These are phyloP conservation scores for Alosa sapidissima DNA, from an alignment of 2,797 vertebrate species.

Conservation along the genomic window DNA sequence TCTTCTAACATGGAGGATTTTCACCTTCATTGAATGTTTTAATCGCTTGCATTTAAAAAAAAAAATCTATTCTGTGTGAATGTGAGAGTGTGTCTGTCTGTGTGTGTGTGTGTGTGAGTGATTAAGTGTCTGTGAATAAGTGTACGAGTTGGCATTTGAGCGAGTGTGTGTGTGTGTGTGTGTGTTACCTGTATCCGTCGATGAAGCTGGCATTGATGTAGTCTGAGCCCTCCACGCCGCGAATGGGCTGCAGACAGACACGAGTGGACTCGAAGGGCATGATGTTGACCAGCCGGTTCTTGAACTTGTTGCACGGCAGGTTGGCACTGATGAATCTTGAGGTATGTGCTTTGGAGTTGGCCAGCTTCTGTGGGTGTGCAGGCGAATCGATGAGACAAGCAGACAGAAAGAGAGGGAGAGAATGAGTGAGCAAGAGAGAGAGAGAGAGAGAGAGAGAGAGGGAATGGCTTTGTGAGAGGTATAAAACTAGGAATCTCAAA, in stretches of 20 bases:
- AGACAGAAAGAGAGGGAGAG: background rate
- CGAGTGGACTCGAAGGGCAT: conserved; percentile 94
- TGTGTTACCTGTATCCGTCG: conserved; percentile 88
- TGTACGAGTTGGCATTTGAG: background rate
- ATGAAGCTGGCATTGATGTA: conserved; percentile 98
- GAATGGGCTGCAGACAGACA: conserved; percentile 92
- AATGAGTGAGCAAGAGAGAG: background rate
- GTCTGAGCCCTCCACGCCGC: conserved; percentile 93
- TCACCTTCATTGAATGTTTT: no score
- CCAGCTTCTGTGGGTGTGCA: conserved; percentile 74
- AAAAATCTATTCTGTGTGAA: background rate
- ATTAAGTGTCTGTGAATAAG: background rate
- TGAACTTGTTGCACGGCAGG: conserved; percentile 96
- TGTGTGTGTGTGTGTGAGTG: background rate
- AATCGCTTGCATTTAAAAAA: no score
- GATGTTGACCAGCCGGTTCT: conserved; percentile 95
- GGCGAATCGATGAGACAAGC: background rate
- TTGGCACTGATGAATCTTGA: conserved; percentile 97
- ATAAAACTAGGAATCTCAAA: background rate
- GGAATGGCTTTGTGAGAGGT: background rate
- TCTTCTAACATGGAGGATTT: no score
- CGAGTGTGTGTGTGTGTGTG: background rate
- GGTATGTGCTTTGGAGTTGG: conserved; percentile 91
- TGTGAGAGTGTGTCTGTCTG: background rate
- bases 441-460: background rate